These are phyloP conservation scores for Bufo gargarizans DNA, from an alignment of 2,113 vertebrate genomes.

Conservation along the genomic window DNA sequence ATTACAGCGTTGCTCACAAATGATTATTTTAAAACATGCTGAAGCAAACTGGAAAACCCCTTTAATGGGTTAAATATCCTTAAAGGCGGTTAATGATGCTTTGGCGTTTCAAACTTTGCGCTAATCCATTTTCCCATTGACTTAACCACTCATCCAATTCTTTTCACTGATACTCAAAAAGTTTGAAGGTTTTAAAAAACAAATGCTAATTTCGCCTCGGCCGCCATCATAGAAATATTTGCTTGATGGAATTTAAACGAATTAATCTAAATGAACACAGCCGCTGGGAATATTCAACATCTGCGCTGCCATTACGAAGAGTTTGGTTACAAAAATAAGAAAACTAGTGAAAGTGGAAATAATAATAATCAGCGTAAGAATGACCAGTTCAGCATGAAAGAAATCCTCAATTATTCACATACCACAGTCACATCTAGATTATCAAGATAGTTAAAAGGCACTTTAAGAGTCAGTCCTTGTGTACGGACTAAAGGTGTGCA, in stretches of 20 bases:
- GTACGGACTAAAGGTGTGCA: too few species aligned
- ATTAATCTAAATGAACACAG: conserved; percentile 1
- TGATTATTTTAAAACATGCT: too few species aligned
- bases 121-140: too few species aligned
- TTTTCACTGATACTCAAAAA: background rate
- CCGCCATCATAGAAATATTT: background rate
- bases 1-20: too few species aligned
- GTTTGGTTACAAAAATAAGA: background rate
- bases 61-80: too few species aligned
- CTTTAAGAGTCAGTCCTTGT: too few species aligned
- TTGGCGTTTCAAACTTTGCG: too few species aligned
- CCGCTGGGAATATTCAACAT: background rate
- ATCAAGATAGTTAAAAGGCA: too few species aligned
- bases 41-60: too few species aligned
- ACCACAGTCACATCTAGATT: background rate
- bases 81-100: too few species aligned
- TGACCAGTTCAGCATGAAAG: background rate
- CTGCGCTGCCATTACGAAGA: background rate
- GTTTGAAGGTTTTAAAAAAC: background rate
- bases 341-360: background rate
- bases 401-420: background rate
- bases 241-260: background rate
- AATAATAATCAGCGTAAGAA: background rate
- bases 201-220: background rate
- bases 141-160: background rate